Base-by-base conservation (phyloP, 2,888 invertebrate genomes). In the Sussaba pulchella region DNA sequence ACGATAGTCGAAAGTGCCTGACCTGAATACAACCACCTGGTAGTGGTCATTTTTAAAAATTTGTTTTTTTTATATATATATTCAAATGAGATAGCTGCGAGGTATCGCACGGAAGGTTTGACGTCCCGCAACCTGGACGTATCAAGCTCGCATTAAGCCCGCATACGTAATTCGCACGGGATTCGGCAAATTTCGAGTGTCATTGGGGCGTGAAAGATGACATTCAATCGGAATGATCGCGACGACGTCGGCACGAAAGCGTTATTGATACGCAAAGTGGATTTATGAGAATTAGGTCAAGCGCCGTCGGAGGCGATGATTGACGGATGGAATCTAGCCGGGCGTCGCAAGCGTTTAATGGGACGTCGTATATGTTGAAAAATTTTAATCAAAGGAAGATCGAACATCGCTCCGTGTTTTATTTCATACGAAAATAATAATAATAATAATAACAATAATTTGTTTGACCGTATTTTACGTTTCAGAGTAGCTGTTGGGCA, bases 231-330 rank as follows among this genome's bases (percentile, higher is more conserved):
- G 24, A n/a, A 24, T n/a, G 24, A 26, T 24, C 52, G 52, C 5
- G 21, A 52, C 10, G 26, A 24, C 26, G 26, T 26, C 26, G 26
- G 10, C 24, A 54, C 10, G 24, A 2, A 26, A 26, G 21, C 12
- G 52, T 24, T 54, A 9, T 52, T 24, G 21, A 54, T 19, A 47
- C 47, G 19, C 19, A 47, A 21, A 5, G 26, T 1, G n/a, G 10
- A 26, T 47, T 47, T 19, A 24, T 26, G 26, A 54, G n/a, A 54
- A 54, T 26, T 26, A 54, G 26, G 26, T 54, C 52, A 24, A 21
- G 52, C 26, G 26, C 10, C 52, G 21, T 54, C 26, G 26, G 24
- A 54, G 52, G 2, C 52, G 26, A 54, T 26, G 26, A 4, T 12
- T 50, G 8, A 21, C 50, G 12, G 24, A 54, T 21, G 12, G n/a